Evolutionary conservation across 2,113 vertebrate genomes (phyloP), one percentile per base, ranked within the genome.

Genomic region (Clarias gariepinus): DNA sequence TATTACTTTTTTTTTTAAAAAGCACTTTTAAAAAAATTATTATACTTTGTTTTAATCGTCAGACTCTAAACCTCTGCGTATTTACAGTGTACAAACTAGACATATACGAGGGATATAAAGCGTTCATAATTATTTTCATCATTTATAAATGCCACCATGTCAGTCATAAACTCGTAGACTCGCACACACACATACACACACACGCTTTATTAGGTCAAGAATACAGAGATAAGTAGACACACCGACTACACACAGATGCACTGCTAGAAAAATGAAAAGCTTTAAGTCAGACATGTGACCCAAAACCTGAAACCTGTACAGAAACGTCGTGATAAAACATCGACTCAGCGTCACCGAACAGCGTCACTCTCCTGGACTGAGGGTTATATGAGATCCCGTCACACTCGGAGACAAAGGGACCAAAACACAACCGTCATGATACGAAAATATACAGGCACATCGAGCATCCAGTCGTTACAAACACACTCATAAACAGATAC

Each of bases 1-100:
- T 78, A 78, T 78, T 79, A 79, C 77, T 21, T 93, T 92, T 94
- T 93, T 64, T 52, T 47, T 15, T 92, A 93, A 95, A 94, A 94
- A 94, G 92, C 93, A 94, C 92, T 94, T 95, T 92, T 95, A 92
- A 88, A 94, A 47, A 94, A 95, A 94, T 94, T 82, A 93, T 95
- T 94, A 94, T 92, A 94, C 91, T 91, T 89, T 90, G 83, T 92
- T 93, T 94, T 93, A 92, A 93, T 90, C 73, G 85, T 92, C 80
- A 73, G 92, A 92, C 94, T 47, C 47, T 95, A 94, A 93, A 94
- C 90, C 89, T 90, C 89, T 91, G 89, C 73, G 91, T 94, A 95
- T 96, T 93, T 95, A 96, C 95, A 95, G 92, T 94, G 92, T 96
- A 94, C 91, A 95, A 95, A 94, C 94, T 95, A 95, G 91, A 95